These are phyloP conservation scores for Aphelinus atriplicis DNA, from an alignment of 1,140 invertebrate genomes.

Conservation along the genomic window DNA sequence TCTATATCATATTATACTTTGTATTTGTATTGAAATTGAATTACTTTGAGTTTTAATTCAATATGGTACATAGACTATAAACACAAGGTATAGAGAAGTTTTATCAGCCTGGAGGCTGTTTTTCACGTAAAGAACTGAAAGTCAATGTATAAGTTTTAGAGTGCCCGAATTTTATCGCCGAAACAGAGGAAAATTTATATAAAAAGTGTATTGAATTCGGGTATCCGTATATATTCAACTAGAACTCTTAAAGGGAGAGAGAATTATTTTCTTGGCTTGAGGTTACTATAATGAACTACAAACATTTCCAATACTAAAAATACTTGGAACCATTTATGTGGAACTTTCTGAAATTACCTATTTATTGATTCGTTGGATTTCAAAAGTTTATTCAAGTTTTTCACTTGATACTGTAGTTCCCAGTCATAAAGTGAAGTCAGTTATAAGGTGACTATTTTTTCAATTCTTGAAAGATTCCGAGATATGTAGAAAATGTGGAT, in stretches of 20 bases:
- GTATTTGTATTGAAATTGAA: background rate
- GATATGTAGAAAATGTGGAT: background rate
- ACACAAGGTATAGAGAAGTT: conserved; percentile 62
- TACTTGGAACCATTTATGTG: conserved; percentile 20
- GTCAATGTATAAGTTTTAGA: conserved; percentile 29
- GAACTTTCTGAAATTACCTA: conserved; percentile 18
- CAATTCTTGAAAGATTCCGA: conserved; percentile 34
- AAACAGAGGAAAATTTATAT: conserved; percentile 24
- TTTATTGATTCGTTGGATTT: conserved; percentile 36
- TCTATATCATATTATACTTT: background rate
- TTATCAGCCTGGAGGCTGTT: conserved; percentile 29
- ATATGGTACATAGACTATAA: conserved; percentile 36
- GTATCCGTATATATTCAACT: background rate
- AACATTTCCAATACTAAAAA: conserved; percentile 13
- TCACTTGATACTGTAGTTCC: conserved; percentile 21
- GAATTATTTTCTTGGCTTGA: conserved; percentile 27
- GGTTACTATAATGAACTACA: conserved; percentile 3
- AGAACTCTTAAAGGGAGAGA: conserved; percentile 18
- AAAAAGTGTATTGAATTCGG: conserved; percentile 8
- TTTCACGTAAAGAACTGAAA: conserved; percentile 19
- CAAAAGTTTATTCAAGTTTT: conserved; percentile 31
- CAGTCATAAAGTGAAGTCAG: conserved; percentile 9
- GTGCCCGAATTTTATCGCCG: conserved; percentile 20
- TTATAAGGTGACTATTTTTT: conserved; percentile 21
- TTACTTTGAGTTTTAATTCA: no score